These are phyloP conservation scores for Urocitellus parryii DNA, from an alignment of 2,113 vertebrate species.

Conservation along the genomic window DNA sequence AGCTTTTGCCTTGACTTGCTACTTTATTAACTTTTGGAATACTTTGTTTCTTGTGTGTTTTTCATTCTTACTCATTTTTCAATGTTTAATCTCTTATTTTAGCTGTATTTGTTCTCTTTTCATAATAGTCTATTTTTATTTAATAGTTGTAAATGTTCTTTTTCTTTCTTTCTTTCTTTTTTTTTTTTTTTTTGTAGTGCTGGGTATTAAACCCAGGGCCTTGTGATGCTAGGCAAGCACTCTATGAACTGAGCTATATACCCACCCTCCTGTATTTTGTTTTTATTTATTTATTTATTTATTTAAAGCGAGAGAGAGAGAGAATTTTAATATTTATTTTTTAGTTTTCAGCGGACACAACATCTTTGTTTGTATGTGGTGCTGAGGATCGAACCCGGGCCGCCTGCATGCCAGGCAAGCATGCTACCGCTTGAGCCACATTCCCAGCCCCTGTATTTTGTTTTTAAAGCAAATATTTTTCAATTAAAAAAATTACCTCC, in stretches of 20 bases:
- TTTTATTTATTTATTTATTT: neutral
- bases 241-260: no score
- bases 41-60: neutral
- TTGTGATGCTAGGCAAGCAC: no score
- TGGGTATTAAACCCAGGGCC: no score
- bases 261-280: neutral
- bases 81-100: conserved; percentile 8
- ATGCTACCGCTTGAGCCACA: no score
- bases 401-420: no score
- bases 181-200: no score
- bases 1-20: conserved; percentile 34
- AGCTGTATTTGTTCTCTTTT: neutral
- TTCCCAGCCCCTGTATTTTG: neutral
- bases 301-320: no score
- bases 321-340: no score
- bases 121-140: neutral
- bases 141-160: neutral
- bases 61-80: neutral
- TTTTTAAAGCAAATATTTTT: neutral
- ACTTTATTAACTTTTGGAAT: neutral
- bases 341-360: no score
- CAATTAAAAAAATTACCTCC: neutral
- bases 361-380: no score
- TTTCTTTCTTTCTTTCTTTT: neutral
- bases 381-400: no score